Base-by-base conservation (phyloP, 2,113 vertebrate species). In the Xiphophorus couchianus region DNA sequence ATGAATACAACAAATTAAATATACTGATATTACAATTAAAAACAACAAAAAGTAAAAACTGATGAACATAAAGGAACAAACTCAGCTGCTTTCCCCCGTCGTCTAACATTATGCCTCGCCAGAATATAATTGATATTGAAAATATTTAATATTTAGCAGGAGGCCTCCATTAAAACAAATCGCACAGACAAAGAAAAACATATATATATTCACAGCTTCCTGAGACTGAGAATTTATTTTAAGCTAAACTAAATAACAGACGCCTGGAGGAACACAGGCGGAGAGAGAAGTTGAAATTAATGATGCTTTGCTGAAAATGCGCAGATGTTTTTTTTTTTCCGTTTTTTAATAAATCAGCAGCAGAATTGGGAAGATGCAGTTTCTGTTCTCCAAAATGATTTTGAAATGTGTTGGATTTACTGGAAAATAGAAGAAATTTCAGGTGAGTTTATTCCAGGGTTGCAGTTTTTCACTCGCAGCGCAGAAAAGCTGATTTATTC, bases 71-170 rank as follows among this genome's bases (percentile, higher is more conserved):
- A 30, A 76, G 17, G 60, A 65, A 29, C 62, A 68, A 68, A 17
- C 13, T 65, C 22, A 15, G 70, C 60, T 82, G 51, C 58, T 58
- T 76, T 74, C n/a, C 61, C 42, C 74, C 70, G 48, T n/a, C 51
- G 35, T 84, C 84, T 89, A 82, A 88, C 88, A 83, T 89, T 64
- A 86, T 44, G 65, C 74, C 84, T 82, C 73, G 63, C 69, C 82
- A 83, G 84, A 88, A 82, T 79, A 82, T 83, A 84, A 88, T 69
- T 86, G 74, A 86, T 85, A 87, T 71, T 69, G 71, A 86, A 92
- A 89, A 87, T 80, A 79, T 86, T 72, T 74, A 85, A 88, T 81
- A 76, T 86, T 90, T 81, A 88, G 69, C 88, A 76, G 86, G 78
- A 90, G 86, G 81, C 82, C 86, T 89, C 81, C 75, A 74, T 78